These are phyloP conservation scores for Agriotes lineatus DNA, from an alignment of 2,888 invertebrate species.

Conservation along the genomic window DNA sequence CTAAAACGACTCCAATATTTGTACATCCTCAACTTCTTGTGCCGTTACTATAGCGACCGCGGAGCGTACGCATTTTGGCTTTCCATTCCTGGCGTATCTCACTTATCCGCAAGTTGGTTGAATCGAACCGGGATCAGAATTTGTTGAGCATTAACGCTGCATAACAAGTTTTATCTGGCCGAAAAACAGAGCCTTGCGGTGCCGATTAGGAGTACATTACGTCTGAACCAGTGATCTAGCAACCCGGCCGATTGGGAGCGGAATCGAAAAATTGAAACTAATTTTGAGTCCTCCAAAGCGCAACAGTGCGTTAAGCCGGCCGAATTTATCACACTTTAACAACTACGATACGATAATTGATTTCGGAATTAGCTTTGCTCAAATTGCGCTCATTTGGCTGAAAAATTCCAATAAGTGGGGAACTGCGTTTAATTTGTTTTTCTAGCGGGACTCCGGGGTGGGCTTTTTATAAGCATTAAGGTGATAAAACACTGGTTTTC, in stretches of 20 bases:
- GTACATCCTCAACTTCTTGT: background rate
- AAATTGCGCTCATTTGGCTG: slow-evolving; percentile 5
- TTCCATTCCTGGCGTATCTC: too few species aligned
- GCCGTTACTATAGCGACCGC: background rate
- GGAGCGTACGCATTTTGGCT: too few species aligned
- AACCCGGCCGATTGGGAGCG: background rate
- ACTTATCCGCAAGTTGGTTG: background rate
- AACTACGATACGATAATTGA: slow-evolving; percentile 11
- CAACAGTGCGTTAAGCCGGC: slow-evolving; percentile 2
- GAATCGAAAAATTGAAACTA: background rate
- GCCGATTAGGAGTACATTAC: background rate
- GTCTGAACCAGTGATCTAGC: background rate
- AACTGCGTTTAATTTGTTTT: background rate
- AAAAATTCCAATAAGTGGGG: slow-evolving; percentile 7
- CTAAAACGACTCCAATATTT: background rate
- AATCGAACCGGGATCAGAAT: slow-evolving; percentile 6
- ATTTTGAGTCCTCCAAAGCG: background rate
- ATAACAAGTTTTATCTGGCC: background rate
- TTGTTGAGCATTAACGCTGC: slow-evolving; percentile 2
- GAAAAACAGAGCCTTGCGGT: background rate
- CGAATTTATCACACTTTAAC: slow-evolving; percentile 13
- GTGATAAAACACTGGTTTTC: too few species aligned
- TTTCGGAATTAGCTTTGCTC: slow-evolving; percentile 2
- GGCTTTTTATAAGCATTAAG: too few species aligned
- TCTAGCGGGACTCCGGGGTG: background rate